Base-by-base conservation (phyloP, 2,888 invertebrate species). In the Ochropleura plecta region DNA sequence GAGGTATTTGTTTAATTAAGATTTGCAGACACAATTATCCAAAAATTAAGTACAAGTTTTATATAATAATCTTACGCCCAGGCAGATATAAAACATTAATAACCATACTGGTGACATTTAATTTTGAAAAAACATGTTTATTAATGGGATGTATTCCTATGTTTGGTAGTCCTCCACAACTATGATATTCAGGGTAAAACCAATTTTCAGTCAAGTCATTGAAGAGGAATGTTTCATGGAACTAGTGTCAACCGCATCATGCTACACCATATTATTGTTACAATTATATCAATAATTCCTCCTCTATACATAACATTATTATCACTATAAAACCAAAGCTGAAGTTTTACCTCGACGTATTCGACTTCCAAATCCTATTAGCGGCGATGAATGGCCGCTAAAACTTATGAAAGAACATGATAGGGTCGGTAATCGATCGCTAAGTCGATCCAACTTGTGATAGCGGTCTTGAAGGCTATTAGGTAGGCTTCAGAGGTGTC, bases 351-450 rank as follows among this genome's bases (percentile, higher is more conserved):
- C 57, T n/a, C 12, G 3, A 44, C 71, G 53, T 12, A 44, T 70
- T 51, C 59, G 60, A 76, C 68, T 76, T 74, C 51, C 18, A 63
- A 79, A 81, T 49, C 71, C 42, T 80, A 75, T 73, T 81, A 69
- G 8, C 40, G 55, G 51, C 67, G 73, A 78, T 82, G 70, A 84
- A 79, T 68, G 64, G 20, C 49, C 51, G 67, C 76, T 53, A 48
- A 51, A 84, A 78, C 51, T 80, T 84, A 82, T 76, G 73, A 82
- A 79, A 72, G 78, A 71, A 76, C 71, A 73, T 66, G 80, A 86
- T 79, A 77, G 73, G 57, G 57, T 57, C 62, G 30, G 51, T 84
- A 86, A 82, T 79, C 86, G 82, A 84, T 78, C 77, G 55, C 70
- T 57, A 55, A 84, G 67, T 66, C 60, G 66, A 67, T 66, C 73